Evolutionary conservation across 2,113 vertebrate genomes (phyloP).

Genomic region (Sakesphorus luctuosus): DNA sequence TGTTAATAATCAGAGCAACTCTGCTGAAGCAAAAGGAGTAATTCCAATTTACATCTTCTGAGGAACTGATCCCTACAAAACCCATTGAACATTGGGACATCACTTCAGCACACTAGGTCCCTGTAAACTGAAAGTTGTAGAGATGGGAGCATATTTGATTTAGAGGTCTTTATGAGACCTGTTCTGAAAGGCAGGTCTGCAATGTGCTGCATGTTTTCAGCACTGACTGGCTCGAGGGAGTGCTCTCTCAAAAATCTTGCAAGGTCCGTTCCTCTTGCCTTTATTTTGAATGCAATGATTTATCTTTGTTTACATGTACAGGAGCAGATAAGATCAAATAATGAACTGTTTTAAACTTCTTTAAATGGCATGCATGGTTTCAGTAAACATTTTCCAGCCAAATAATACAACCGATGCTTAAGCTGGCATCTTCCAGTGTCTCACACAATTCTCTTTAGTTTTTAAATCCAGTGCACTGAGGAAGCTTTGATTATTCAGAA

Average conservation of each 20-base stretch:
- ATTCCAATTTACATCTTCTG: neutral
- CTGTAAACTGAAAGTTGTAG: neutral
- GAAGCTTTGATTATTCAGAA: neutral
- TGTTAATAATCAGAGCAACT: neutral
- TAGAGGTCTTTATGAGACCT: neutral
- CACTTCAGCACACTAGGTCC: neutral
- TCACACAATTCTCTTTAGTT: neutral
- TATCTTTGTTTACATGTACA: constrained; percentile 35
- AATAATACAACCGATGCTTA: neutral
- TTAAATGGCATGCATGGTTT: neutral
- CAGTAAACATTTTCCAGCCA: constrained; percentile 4
- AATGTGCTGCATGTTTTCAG: neutral
- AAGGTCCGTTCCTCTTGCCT: neutral
- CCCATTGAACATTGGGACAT: neutral
- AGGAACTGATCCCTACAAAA: neutral
- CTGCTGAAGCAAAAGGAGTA: neutral
- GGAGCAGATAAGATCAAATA: constrained; percentile 30
- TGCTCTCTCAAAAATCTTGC: constrained; percentile 24
- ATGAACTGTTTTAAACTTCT: neutral
- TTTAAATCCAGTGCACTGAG: neutral
- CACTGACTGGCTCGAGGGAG: neutral
- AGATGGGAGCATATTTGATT: neutral
- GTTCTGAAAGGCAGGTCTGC: neutral
- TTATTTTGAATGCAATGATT: constrained; percentile 13
- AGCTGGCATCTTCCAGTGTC: neutral